A percentile compares a stretch with the other conserved stretches of the same genome.
phyloP scores from a whole-genome alignment of 2,888 invertebrate species.

The Drosophila barbarae region DNA sequence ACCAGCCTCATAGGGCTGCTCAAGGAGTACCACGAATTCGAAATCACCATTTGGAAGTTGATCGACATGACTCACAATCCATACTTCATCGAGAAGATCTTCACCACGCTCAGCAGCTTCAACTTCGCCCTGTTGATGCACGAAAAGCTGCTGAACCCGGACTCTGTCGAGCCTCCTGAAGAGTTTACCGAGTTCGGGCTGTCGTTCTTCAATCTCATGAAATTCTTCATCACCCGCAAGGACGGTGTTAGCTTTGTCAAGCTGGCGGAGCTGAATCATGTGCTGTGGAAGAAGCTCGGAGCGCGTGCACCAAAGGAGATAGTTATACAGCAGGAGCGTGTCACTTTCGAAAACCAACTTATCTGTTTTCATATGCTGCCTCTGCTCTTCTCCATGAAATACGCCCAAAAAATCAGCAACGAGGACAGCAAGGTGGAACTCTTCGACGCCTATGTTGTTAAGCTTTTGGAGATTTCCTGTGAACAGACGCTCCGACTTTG shows the following conservation, averaged over 20 bases:
- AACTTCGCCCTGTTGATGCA: constrained; percentile 76
- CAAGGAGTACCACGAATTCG: constrained; percentile 74
- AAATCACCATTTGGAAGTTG: constrained; percentile 76
- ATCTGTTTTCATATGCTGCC: constrained; percentile 84
- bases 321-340: constrained; percentile 75
- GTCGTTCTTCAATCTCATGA: constrained; percentile 78
- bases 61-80: constrained; percentile 77
- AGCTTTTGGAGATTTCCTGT: constrained; percentile 83
- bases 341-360: constrained; percentile 82
- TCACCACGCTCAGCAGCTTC: constrained; percentile 67
- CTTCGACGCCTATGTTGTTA: constrained; percentile 82
- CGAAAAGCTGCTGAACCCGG: constrained; percentile 71
- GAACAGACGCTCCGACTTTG: constrained; percentile 83
- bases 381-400: constrained; percentile 80
- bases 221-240: constrained; percentile 76
- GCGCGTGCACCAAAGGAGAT: constrained; percentile 76
- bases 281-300: constrained; percentile 79
- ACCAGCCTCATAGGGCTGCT: constrained; percentile 76
- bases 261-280: constrained; percentile 78
- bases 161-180: constrained; percentile 59
- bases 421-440: constrained; percentile 70
- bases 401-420: constrained; percentile 54
- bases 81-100: constrained; percentile 74
- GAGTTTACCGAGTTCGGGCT: constrained; percentile 76
- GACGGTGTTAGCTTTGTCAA: constrained; percentile 77